phyloP scores from a whole-genome alignment of 2,797 vertebrate genomes.

The Alcedo atthis region DNA sequence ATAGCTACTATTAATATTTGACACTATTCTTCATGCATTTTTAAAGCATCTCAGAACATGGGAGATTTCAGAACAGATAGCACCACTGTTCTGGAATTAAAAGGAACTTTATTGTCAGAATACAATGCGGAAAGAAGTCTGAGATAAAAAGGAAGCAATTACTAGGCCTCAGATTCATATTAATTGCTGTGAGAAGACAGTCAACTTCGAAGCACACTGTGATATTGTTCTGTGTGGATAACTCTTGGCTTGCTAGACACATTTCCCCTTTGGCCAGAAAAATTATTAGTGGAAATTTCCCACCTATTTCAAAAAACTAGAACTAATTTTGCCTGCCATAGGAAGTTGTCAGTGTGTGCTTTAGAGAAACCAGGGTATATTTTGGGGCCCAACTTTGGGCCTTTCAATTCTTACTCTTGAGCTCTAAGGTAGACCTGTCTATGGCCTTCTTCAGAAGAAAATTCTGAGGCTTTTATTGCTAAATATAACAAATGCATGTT shows the following conservation, averaged over 20 bases:
- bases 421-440: not conserved
- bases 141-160: not conserved
- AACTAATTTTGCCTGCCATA: not conserved
- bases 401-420: not conserved
- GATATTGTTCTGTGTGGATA: not conserved
- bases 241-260: not conserved
- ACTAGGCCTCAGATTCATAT: not conserved
- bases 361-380: not conserved
- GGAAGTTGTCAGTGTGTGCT: not conserved
- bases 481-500: not conserved
- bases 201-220: not conserved
- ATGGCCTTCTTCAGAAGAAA: not conserved
- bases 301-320: not conserved
- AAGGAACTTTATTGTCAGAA: not conserved
- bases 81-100: not conserved
- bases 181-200: not conserved
- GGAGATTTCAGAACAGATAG: not conserved
- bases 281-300: not conserved
- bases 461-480: not conserved
- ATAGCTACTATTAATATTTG: not conserved
- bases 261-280: not conserved
- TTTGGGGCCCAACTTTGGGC: rapidly evolving
- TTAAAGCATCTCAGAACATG: not conserved
- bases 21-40: not conserved
- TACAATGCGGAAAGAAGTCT: not conserved